Base-by-base conservation (phyloP, 35 echinoderm and acorn worm genomes). In the Chiridota heheva region DNA sequence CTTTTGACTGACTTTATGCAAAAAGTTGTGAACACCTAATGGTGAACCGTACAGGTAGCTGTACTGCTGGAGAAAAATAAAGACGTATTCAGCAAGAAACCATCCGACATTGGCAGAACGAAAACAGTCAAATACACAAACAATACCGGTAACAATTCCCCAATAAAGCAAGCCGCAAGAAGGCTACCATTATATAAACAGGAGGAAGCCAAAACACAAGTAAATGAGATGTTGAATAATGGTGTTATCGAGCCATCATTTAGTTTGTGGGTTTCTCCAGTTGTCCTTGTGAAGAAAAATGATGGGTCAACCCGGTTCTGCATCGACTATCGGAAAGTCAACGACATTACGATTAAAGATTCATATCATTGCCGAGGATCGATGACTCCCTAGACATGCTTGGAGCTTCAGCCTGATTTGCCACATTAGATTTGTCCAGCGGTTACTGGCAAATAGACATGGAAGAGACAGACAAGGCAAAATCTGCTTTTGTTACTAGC, bases 201-300 rank as follows among this genome's bases (percentile, higher is more conserved):
- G 30, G 46, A 58, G 5, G 67, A 82, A 35, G 67, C 67, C 12
- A 32, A 70, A 5, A 57, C 20, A 20, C 55, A 89, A 32, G 60
- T 90, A 20, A 1, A 63, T 4, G 59, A 53, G 7, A 46, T 90
- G 37, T n/a, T 77, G 38, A 18, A 40, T 5, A 5, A 45, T 42
- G 87, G 51, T 0, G 59, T 77, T 0, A 68, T 84, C 34, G 80
- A 73, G 60, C 78, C 58, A 26, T 83, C 87, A 53, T 60, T 57
- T 6, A 74, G 80, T 34, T 78, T 80, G 1, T 90, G 87, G 87
- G 58, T 80, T 18, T 73, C 78, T 24, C 53, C 60, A 20, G 70
- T 90, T 0, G 79, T 90, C 3, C 71, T 90, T 2, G 87, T 90
- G 13, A 40, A 56, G 34, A 89, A 81, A 69, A 82, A 89, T 40